Base-by-base conservation (phyloP, 2,888 invertebrate species). In the Celastrina argiolus region DNA sequence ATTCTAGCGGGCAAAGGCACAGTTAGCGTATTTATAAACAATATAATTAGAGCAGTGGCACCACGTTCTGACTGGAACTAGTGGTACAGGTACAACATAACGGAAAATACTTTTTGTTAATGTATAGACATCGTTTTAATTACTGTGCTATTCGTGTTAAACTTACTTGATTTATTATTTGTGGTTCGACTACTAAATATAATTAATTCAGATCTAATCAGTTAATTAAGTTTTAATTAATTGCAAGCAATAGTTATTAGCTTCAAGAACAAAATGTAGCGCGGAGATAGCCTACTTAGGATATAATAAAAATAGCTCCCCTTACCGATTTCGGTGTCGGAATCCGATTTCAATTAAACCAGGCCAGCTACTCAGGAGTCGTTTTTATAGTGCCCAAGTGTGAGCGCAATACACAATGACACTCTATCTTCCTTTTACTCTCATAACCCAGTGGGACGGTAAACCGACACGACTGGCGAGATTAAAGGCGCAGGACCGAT, bases 61-160 rank as follows among this genome's bases (percentile, higher is more conserved):
- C 51, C 51, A 51, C 51, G 51, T 22, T 51, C 51, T 22, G 51
- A 51, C 12, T 51, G 22, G 51, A 51, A 26, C 51, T 26, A 45
- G 45, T 45, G 22, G 51, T 26, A 26, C 51, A 51, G 51, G 22
- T 51, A 51, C 22, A 51, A 51, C 51, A 26, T 51, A 51, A 51
- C 51, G 51, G 51, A 51, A 51, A 26, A 51, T 51, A 26, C 22
- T 51, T 51, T 51, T 51, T 51, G 51, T 51, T 51, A 26, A 51
- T 51, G 51, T 51, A 51, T 51, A 51, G 51, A 51, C 26, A 22
- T 51, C 51, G 51, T 51, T 51, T 51, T 51, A 51, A 51, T 51
- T 51, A 22, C 51, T 51, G 26, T 0, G 51, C 51, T 51, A 45
- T 45, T 51, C 51, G 14, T 51, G 22, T 12, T 51, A 51, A 22